phyloP scores from a whole-genome alignment of 2,888 invertebrate species.

The Clanis bilineata region DNA sequence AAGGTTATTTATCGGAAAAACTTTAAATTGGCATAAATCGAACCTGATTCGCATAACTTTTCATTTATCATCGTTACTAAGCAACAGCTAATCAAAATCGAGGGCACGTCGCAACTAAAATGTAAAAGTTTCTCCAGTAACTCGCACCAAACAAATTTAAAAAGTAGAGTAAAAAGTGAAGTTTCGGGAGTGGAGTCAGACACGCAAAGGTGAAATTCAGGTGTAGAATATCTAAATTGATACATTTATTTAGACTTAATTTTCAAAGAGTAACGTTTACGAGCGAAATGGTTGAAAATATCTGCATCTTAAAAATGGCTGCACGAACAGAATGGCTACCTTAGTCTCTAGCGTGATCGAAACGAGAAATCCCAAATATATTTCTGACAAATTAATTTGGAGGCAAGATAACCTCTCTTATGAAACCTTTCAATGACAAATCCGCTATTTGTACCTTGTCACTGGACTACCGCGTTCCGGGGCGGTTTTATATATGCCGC shows the following conservation, averaged over 20 bases:
- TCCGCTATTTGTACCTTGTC: no score
- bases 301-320: no score
- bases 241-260: not conserved
- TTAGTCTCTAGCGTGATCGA: no score
- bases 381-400: no score
- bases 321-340: no score
- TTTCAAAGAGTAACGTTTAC: not conserved
- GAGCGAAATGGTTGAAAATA: not conserved
- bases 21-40: not conserved
- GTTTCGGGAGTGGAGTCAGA: not conserved
- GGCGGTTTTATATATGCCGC: no score
- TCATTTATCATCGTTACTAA: not conserved
- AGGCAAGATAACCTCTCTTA: no score
- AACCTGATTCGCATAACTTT: not conserved
- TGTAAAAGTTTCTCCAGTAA: not conserved
- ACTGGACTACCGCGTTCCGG: no score
- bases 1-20: not conserved
- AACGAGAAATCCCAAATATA: no score
- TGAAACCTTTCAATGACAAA: no score
- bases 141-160: not conserved
- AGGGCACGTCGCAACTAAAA: slow-evolving; percentile 2
- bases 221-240: not conserved
- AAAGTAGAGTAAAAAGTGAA: not conserved
- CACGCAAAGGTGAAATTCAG: not conserved
- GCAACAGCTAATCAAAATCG: slow-evolving; percentile 3